phyloP scores from a whole-genome alignment of 1,140 invertebrate species.

The Eurytemora carolleeae region DNA sequence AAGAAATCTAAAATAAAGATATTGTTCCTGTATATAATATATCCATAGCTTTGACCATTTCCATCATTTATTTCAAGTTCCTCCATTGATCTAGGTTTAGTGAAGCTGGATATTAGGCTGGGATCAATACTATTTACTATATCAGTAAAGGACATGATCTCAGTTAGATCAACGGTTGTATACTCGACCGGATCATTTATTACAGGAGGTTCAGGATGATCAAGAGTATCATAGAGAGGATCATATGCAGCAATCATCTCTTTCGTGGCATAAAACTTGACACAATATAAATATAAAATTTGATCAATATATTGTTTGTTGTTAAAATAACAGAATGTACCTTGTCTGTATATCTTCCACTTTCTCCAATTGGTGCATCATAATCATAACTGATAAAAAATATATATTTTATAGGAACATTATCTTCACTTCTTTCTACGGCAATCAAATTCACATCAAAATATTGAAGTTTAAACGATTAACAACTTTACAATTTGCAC shows the following conservation, averaged over 20 bases:
- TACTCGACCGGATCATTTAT: not conserved
- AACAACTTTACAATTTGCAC: too few species aligned
- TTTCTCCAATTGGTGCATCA: constrained; percentile 7
- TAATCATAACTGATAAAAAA: not conserved
- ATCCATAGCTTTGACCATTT: constrained; percentile 36
- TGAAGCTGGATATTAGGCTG: not conserved
- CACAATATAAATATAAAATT: too few species aligned
- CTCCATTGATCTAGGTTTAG: constrained; percentile 35
- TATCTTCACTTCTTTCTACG: too few species aligned
- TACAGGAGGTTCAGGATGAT: not conserved
- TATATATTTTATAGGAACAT: too few species aligned
- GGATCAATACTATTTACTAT: constrained; percentile 1
- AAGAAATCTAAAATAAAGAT: too few species aligned
- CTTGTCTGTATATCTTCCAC: not conserved
- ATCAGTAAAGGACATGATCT: not conserved
- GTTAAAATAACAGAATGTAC: not conserved
- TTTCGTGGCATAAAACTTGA: not conserved
- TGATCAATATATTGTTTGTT: too few species aligned
- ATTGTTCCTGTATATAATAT: constrained; percentile 34
- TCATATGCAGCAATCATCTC: constrained; percentile 9
- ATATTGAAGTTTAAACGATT: too few species aligned
- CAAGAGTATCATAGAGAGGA: not conserved
- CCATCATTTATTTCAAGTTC: constrained; percentile 32
- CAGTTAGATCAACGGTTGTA: not conserved
- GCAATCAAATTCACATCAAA: too few species aligned